Evolutionary conservation across 2,113 vertebrate species (phyloP), one percentile per base, ranked within the genome.

Genomic region (Mesembrinibis cayennensis): DNA sequence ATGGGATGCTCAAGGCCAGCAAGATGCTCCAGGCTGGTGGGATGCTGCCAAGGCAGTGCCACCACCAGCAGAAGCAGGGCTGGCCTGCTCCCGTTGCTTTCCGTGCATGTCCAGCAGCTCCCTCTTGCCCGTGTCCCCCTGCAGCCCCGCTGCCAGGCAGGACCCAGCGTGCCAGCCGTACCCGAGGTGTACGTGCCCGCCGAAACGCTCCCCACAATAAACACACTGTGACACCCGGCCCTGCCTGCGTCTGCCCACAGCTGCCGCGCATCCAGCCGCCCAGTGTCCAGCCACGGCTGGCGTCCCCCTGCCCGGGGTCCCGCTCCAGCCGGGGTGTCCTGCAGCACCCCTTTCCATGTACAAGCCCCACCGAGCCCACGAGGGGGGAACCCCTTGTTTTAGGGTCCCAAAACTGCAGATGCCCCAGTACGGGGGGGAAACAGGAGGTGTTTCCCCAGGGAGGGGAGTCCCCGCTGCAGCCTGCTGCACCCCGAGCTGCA

Each of bases 271-370:
- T 25, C 58, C 34, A 4, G 44, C 40, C 12, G 4, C 63, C 27
- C 16, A 12, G 52, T 3, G 15, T 15, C 77, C 67, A 12, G 16
- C 44, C 42, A 5, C 1, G 3, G 44, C 36, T 7, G 49, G 32
- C 4, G 8, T 30, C 49, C 66, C 44, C 27, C 17, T 16, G 9
- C 45, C 79, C 2, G 2, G 18, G 26, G 4, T 7, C 16, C 16
- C 1, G 0, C 55, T 53, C 52, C 22, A 1, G 1, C 40, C 2
- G 0, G 3, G 4, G 5, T 12, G 5, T 12, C 36, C 70, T 2
- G 0, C 7, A 2, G 16, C 59, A 3, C 23, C 38, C 36, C 47
- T 53, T 34, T 45, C 40, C 58, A 47, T 80, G 21, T 29, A 10
- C 66, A 25, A 90, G 29, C 45, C 40, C 40, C 40, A 4, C 29